Evolutionary conservation across 2,797 vertebrate species (phyloP).

Genomic region (Amblyopsis hoosieri): DNA sequence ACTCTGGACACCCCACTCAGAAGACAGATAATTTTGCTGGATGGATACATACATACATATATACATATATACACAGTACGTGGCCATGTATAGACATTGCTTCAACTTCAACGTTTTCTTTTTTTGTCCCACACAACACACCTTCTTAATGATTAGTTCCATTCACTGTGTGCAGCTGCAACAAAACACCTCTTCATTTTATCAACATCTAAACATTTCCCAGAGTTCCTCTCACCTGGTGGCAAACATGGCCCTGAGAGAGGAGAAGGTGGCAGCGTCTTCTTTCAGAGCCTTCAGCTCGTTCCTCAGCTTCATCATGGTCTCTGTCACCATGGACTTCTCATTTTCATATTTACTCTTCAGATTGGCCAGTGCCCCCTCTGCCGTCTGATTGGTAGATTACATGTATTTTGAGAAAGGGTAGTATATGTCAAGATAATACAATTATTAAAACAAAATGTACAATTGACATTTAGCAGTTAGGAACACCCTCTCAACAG

Average conservation of each 20-base stretch:
- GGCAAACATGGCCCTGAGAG: slow-evolving; percentile 97
- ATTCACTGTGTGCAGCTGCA: no score
- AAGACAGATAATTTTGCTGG: no score
- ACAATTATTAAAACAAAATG: no score
- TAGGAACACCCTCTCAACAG: no score
- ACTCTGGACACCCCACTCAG: no score
- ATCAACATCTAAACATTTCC: background rate
- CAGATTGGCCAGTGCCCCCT: slow-evolving; percentile 93
- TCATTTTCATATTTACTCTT: slow-evolving; percentile 99
- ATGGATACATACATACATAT: no score
- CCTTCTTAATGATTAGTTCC: background rate
- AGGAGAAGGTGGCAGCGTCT: slow-evolving; percentile 98
- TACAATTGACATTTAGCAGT: no score
- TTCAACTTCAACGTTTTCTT: background rate
- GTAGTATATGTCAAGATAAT: background rate
- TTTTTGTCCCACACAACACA: background rate
- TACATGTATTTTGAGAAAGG: background rate
- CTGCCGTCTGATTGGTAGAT: slow-evolving; percentile 86
- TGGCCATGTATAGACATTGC: no score
- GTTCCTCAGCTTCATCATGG: slow-evolving; percentile 97
- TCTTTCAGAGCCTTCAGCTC: slow-evolving; percentile 98
- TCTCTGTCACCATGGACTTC: slow-evolving; percentile 97
- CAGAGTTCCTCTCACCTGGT: slow-evolving; percentile 82
- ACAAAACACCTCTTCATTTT: no score
- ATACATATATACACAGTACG: no score